Base-by-base conservation (phyloP, 1,140 invertebrate genomes). In the Euura lappo region DNA sequence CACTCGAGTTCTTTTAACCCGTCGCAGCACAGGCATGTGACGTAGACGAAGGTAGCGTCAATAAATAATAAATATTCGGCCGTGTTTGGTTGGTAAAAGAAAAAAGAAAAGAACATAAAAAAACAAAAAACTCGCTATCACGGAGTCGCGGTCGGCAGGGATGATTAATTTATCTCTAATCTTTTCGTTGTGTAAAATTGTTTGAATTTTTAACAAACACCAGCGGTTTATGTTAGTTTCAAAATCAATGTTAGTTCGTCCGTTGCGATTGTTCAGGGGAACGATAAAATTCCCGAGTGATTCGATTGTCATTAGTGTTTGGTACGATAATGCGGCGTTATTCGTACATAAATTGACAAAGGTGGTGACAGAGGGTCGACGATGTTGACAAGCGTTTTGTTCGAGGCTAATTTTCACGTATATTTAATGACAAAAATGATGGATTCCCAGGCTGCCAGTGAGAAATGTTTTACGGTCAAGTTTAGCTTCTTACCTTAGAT, bases 401-500 rank as follows among this genome's bases (percentile, higher is more conserved):
- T 45, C 11, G 3, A 72, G 45, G 44, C 7, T 44, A 65, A 67
- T 69, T 45, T 66, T 72, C n/a, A 73, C 10, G 44, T 68, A 65
- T 65, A 65, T 45, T 78, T 78, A 76, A 75, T 69, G 72, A 79
- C 77, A 78, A 81, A 28, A 82, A 83, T 79, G 79, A 81, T 73
- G 78, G 78, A 79, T 79, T 75, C 69, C 28, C 75, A 45, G 76
- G 74, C 73, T 77, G 72, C 70, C n/a, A 65, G 76, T 44, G 45
- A 71, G 45, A 43, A 71, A 13, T 7, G 46, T 74, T 75, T 47
- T 8, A n/a, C n/a, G 47, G 45, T 67, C 6, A 70, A 69, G 71
- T 44, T 43, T 44, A 72, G 71, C 28, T 28, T 82, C 88, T 89
- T 91, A 99, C 97, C 96, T 99, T 97, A 82, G 97, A 97, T 92